Conservation (phyloP, 2,113 vertebrate species). For the Myotis lucifugus region DNA sequence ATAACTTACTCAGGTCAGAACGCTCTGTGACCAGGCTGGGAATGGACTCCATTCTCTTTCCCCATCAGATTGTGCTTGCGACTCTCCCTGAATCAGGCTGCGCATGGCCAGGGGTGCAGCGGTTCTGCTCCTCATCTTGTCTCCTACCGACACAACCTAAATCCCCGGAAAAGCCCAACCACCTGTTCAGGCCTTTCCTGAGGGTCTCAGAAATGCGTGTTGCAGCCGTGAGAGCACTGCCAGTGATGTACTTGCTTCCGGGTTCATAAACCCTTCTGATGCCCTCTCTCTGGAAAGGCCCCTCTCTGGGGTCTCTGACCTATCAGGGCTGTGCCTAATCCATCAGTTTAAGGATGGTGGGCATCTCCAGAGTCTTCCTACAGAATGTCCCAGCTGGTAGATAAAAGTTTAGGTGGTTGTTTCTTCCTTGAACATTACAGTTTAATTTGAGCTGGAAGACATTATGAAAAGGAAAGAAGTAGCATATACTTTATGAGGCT, state of each 20-base stretch:
- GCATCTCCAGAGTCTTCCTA: neutral
- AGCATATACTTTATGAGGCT: neutral
- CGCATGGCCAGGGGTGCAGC: fast-evolving
- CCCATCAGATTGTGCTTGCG: neutral
- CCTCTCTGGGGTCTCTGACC: neutral
- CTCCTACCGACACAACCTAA: neutral
- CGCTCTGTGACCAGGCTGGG: neutral
- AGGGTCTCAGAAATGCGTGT: neutral
- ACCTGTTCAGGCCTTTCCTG: neutral
- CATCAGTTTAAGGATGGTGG: neutral
- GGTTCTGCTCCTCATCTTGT: neutral
- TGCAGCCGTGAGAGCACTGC: neutral
- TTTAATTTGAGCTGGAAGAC: slow-evolving; percentile 18
- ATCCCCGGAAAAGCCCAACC: neutral
- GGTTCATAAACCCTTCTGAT: neutral
- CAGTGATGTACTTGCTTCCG: neutral
- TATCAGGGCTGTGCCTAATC: neutral
- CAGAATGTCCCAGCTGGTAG: neutral
- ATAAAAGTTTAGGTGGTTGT: neutral
- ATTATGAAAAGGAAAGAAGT: neutral
- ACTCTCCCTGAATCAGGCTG: neutral
- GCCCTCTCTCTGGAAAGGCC: neutral
- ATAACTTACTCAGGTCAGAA: neutral
- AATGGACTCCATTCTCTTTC: neutral
- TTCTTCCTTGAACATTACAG: slow-evolving; percentile 31